A percentile compares a stretch with the other conserved stretches of the same genome.
These are phyloP conservation scores for Drosophila mettleri DNA, from an alignment of 2,888 invertebrate species.

Conservation along the genomic window DNA sequence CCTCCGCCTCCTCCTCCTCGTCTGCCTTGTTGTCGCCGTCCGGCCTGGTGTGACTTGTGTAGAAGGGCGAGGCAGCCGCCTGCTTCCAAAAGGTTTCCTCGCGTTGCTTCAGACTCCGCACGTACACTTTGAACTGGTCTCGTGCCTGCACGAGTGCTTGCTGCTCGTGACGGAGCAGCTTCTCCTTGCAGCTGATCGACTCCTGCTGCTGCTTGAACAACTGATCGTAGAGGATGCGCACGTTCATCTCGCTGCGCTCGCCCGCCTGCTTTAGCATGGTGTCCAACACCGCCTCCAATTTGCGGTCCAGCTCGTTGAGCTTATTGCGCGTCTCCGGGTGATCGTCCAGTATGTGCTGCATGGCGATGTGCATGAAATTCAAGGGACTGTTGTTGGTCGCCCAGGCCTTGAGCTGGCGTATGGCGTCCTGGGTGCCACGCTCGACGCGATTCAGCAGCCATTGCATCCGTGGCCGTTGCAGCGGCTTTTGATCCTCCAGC, in stretches of 20 bases:
- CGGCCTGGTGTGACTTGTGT: not conserved
- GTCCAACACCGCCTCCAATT: slow-evolving; percentile 39
- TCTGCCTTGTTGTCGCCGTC: not conserved
- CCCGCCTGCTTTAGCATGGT: slow-evolving; percentile 36
- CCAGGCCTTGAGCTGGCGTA: slow-evolving; percentile 47
- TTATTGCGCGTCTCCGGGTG: slow-evolving; percentile 19
- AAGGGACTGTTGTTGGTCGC: slow-evolving; percentile 14
- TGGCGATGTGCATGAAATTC: slow-evolving; percentile 32
- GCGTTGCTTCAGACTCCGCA: slow-evolving; percentile 13
- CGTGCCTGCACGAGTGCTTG: not conserved
- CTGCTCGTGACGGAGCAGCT: slow-evolving; percentile 14
- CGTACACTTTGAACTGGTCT: slow-evolving; percentile 9
- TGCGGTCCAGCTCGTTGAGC: slow-evolving; percentile 42
- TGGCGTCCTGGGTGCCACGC: slow-evolving; percentile 26
- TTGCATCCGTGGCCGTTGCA: not conserved
- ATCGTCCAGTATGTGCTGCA: slow-evolving; percentile 31
- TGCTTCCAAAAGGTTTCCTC: slow-evolving; percentile 20
- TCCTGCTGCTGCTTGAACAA: slow-evolving; percentile 47
- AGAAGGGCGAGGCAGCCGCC: not conserved
- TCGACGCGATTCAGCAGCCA: slow-evolving; percentile 17
- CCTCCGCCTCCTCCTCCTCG: too few relatives aligned
- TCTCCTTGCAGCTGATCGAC: slow-evolving; percentile 9
- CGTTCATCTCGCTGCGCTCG: slow-evolving; percentile 43
- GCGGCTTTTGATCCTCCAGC: not conserved
- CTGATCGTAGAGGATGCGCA: slow-evolving; percentile 55